phyloP scores from a whole-genome alignment of 2,797 vertebrate species.

The Valencia hispanica region DNA sequence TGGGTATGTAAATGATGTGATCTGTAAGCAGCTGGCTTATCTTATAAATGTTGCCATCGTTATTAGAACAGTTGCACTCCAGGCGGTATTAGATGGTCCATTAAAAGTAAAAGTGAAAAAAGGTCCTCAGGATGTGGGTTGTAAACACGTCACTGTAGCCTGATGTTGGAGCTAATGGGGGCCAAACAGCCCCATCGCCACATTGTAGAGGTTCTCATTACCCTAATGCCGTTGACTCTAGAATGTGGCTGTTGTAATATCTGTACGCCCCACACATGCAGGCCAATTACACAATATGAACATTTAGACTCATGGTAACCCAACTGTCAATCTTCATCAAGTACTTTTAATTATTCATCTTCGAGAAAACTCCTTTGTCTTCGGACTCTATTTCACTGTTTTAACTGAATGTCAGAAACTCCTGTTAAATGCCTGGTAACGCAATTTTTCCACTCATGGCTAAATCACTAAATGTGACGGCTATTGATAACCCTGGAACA shows the following conservation, averaged over 20 bases:
- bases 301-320: too few relatives aligned
- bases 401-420: neutral
- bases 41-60: neutral
- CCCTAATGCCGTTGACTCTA: too few relatives aligned
- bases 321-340: too few relatives aligned
- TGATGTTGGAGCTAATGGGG: too few relatives aligned
- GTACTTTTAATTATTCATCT: too few relatives aligned
- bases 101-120: neutral
- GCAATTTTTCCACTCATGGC: neutral
- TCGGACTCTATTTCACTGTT: neutral
- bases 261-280: too few relatives aligned
- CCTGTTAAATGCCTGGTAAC: neutral
- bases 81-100: neutral
- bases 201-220: too few relatives aligned
- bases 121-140: too few relatives aligned
- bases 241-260: too few relatives aligned
- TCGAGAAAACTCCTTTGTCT: neutral
- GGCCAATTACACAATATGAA: too few relatives aligned
- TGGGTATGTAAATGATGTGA: neutral
- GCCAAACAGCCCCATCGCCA: too few relatives aligned
- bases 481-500: neutral
- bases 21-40: neutral
- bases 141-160: too few relatives aligned
- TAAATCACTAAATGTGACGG: neutral
- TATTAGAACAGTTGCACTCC: neutral